These are phyloP conservation scores for Rhingia campestris DNA, from an alignment of 2,888 invertebrate species.

Conservation along the genomic window DNA sequence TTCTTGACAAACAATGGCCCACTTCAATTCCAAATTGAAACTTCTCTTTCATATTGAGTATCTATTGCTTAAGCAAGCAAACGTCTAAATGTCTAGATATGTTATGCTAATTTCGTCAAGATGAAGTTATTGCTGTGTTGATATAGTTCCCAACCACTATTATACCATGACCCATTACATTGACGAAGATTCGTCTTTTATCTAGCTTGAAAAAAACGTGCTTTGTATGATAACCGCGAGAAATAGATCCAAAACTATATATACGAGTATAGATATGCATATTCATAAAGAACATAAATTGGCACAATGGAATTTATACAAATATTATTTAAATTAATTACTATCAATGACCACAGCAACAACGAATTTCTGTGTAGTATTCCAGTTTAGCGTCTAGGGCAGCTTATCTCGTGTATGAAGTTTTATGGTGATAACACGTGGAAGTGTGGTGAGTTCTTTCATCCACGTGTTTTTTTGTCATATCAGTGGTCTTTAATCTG, in stretches of 20 bases:
- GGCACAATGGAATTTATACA: conserved; percentile 6
- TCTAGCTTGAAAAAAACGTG: conserved; percentile 1
- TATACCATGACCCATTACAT: conserved; percentile 50
- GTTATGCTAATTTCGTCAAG: conserved; percentile 47
- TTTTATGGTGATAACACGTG: conserved; percentile 43
- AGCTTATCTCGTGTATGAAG: conserved; percentile 1
- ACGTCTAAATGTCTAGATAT: conserved; percentile 10
- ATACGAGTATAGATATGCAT: conserved; percentile 1
- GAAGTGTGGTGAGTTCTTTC: background rate
- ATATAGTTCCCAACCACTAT: conserved; percentile 28
- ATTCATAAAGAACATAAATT: background rate
- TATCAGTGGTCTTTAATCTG: conserved; percentile 9
- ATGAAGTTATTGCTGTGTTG: conserved; percentile 9
- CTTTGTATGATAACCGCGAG: conserved; percentile 45
- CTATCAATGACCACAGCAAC: conserved; percentile 26
- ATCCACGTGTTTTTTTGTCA: background rate
- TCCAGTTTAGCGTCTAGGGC: conserved; percentile 1
- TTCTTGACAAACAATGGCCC: conserved; percentile 21
- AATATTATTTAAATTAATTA: conserved; percentile 51
- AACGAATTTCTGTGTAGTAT: background rate
- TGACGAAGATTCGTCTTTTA: conserved; percentile 33
- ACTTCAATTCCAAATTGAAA: conserved; percentile 25
- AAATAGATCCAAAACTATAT: background rate
- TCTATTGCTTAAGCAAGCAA: conserved; percentile 5
- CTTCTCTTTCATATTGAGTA: background rate